Base-by-base conservation (phyloP, 2,888 invertebrate species). In the Caenorhabditis parvicauda region DNA sequence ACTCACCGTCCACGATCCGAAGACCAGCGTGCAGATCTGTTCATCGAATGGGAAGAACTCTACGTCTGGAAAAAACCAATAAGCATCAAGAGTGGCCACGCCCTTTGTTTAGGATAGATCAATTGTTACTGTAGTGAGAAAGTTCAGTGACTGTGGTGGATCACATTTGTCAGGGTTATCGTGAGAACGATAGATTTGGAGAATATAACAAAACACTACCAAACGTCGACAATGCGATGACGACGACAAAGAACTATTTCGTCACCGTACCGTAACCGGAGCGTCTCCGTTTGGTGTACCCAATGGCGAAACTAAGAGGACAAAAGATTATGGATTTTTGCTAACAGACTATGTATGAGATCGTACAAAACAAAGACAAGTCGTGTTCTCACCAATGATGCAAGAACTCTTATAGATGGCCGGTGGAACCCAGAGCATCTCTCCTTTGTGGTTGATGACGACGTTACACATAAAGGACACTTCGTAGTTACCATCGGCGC, bases 341-440 rank as follows among this genome's bases (percentile, higher is more conserved):
- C 17, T 9, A 42, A 14, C 12, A 9, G 17, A 14, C 19, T 9
- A 42, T 9, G 14, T 12, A 42, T 14, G 12, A 17, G 17, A 17
- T 17, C 9, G 12, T 14, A 9, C 42, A 14, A 14, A 42, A 14
- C 12, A 12, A 14, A 9, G 9, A 17, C n/a, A n/a, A n/a, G n/a
- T n/a, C n/a, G n/a, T n/a, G n/a, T n/a, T n/a, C 61, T 54, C n/a
- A 74, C 74, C 95, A 81, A 98, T 99, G 28, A 94, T 93, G 84
- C 98, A 99, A 54, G 95, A 95, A 84, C 93, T 94, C 86, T 91
- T 95, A 84, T 96, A 99, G 83, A 98, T 99, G 52, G 98, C 96
- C 43, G 98, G 98, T 4, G 98, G 98, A 35, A 99, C 94, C 96
- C 96, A 98, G 38, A 95, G 86, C 21, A 98, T 92, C 84, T 91